Evolutionary conservation across 1,140 invertebrate genomes (phyloP).

Genomic region (Rhopalosiphum maidis): DNA sequence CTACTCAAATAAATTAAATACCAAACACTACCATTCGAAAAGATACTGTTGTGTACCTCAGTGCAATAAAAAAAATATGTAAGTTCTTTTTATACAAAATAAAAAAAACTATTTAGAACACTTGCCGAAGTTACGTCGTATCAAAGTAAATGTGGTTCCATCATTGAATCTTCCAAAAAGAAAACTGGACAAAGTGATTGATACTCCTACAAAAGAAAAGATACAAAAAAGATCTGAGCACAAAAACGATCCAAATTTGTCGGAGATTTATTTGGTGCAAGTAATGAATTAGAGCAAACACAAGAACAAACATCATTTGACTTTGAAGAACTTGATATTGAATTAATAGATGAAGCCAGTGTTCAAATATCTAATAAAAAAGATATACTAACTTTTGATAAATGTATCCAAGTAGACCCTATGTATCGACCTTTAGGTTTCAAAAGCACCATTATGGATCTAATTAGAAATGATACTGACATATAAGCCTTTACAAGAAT

Average conservation of each 20-base stretch:
- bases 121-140: background rate
- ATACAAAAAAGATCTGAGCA: constrained; percentile 14
- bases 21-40: background rate
- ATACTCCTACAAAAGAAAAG: background rate
- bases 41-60: constrained; percentile 17
- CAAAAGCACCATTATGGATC: constrained; percentile 5
- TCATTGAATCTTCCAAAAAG: constrained; percentile 31
- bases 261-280: too few relatives aligned
- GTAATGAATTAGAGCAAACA: too few relatives aligned
- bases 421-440: background rate
- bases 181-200: background rate
- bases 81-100: background rate
- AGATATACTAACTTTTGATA: background rate
- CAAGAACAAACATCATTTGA: background rate
- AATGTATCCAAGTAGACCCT: background rate
- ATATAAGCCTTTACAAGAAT: constrained; percentile 15
- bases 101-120: constrained; percentile 30
- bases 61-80: constrained; percentile 8
- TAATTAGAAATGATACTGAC: constrained; percentile 10
- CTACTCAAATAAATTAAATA: background rate
- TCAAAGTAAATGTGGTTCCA: background rate
- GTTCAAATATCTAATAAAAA: constrained; percentile 6
- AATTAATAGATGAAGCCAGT: background rate
- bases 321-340: background rate
- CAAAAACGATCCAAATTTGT: too few relatives aligned